Conservation (phyloP, 2,113 vertebrate species). For the Climacteris rufus region DNA sequence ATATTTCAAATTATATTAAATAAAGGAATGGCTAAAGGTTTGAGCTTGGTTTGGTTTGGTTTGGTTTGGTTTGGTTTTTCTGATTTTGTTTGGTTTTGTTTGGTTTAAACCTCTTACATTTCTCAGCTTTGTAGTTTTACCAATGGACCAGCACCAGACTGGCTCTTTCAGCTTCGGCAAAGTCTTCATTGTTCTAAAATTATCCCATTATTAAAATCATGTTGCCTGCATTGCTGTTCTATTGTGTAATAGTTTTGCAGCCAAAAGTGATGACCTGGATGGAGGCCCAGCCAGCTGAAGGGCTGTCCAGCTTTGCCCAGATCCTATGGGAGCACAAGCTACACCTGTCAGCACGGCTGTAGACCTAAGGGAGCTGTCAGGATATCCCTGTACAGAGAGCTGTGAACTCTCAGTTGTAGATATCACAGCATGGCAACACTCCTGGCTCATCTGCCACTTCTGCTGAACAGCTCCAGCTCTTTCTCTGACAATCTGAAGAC, state of each 20-base stretch:
- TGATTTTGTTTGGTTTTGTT: neutral
- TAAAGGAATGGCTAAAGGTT: neutral
- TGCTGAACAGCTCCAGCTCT: neutral
- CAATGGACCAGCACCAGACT: neutral
- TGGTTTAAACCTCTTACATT: neutral
- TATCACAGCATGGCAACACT: neutral
- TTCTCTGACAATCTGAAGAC: neutral
- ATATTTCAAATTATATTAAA: neutral
- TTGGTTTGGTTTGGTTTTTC: neutral
- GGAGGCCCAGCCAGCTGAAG: neutral
- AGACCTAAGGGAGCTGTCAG: neutral
- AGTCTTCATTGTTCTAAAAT: neutral
- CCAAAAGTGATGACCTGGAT: neutral
- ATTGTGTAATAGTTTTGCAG: rapidly evolving
- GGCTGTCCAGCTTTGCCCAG: neutral
- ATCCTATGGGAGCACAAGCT: neutral
- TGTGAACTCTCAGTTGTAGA: rapidly evolving
- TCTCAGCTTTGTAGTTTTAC: neutral
- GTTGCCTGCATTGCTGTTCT: neutral
- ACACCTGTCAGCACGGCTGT: neutral
- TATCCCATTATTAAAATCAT: neutral
- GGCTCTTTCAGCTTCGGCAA: neutral
- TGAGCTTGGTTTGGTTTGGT: neutral
- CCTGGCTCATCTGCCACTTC: neutral
- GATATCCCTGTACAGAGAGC: rapidly evolving